A percentile compares a stretch with the other conserved stretches of the same genome.
Evolutionary conservation across 2,113 vertebrate species (phyloP).

Genomic region (Syngnathus typhle): DNA sequence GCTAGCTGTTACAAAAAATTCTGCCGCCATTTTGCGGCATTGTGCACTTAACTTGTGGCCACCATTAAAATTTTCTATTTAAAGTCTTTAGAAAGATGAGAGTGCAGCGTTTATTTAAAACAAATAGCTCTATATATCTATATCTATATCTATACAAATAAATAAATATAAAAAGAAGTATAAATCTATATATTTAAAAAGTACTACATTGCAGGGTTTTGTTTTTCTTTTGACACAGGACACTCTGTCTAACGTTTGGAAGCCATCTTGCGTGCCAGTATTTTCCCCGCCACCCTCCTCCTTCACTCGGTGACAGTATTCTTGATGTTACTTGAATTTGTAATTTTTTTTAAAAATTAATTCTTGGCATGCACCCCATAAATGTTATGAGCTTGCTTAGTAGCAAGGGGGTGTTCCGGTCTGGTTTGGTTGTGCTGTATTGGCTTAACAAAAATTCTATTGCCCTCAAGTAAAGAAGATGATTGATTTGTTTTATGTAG

Average conservation of each 20-base stretch:
- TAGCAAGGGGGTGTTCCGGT: constrained; percentile 65
- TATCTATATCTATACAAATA: constrained; percentile 63
- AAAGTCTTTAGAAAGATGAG: constrained; percentile 65
- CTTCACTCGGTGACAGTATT: constrained; percentile 78
- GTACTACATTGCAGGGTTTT: constrained; percentile 68
- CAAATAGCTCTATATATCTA: constrained; percentile 71
- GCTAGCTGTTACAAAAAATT: constrained; percentile 23
- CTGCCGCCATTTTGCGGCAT: constrained; percentile 40
- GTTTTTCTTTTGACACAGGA: constrained; percentile 71
- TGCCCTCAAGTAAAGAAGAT: constrained; percentile 63
- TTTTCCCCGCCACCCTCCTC: constrained; percentile 50
- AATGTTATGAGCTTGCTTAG: constrained; percentile 86
- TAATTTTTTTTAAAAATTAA: constrained; percentile 69
- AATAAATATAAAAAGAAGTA: constrained; percentile 29
- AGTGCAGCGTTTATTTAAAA: constrained; percentile 71
- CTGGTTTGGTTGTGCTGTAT: constrained; percentile 41
- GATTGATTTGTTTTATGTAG: constrained; percentile 67
- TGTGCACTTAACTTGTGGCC: constrained; percentile 57
- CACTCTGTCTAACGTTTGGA: constrained; percentile 68
- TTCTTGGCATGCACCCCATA: constrained; percentile 94
- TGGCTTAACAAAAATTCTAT: constrained; percentile 13
- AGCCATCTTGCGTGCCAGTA: constrained; percentile 66
- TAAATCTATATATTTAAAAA: constrained; percentile 71
- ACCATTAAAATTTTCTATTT: constrained; percentile 65
- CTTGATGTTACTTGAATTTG: constrained; percentile 99